These are phyloP conservation scores for Zeus faber DNA, from an alignment of 2,113 vertebrate species.

Conservation along the genomic window DNA sequence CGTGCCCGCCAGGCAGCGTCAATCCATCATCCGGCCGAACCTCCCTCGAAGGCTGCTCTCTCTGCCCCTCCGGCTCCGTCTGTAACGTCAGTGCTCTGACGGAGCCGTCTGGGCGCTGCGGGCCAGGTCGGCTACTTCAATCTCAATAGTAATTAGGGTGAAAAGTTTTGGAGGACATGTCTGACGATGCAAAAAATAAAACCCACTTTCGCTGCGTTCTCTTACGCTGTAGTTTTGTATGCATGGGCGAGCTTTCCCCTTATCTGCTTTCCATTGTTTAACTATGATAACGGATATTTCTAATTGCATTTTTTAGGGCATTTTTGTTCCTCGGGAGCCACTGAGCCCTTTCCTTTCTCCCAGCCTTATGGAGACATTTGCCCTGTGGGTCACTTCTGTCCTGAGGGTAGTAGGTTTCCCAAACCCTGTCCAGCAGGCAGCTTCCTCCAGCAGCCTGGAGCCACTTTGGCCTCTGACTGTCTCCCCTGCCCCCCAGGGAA, in stretches of 20 bases:
- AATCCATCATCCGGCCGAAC: conserved; percentile 62
- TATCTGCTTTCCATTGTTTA: not conserved
- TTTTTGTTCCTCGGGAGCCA: conserved; percentile 65
- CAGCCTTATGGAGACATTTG: conserved; percentile 82
- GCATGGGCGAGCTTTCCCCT: not conserved
- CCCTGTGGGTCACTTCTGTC: conserved; percentile 85
- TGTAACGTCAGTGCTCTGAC: conserved; percentile 71
- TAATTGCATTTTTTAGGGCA: conserved; percentile 68
- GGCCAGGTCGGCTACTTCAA: conserved; percentile 65
- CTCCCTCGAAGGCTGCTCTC: conserved; percentile 64
- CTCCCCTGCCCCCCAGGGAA: conserved; percentile 78
- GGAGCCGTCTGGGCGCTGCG: conserved; percentile 69
- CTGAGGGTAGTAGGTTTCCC: conserved; percentile 73
- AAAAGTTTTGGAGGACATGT: conserved; percentile 16
- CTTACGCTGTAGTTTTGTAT: not conserved
- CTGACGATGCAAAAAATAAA: conserved; percentile 5
- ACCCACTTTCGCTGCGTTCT: conserved; percentile 1
- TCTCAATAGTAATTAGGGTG: conserved; percentile 3
- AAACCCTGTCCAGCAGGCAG: conserved; percentile 82
- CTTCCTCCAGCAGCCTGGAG: conserved; percentile 73
- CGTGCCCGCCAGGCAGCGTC: conserved; percentile 79
- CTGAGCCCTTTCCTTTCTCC: conserved; percentile 64
- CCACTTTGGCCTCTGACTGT: conserved; percentile 74
- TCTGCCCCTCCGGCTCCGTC: conserved; percentile 72
- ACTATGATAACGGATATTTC: conserved; percentile 26